Base-by-base conservation (phyloP, 2,888 invertebrate genomes). In the Alcis repandata region DNA sequence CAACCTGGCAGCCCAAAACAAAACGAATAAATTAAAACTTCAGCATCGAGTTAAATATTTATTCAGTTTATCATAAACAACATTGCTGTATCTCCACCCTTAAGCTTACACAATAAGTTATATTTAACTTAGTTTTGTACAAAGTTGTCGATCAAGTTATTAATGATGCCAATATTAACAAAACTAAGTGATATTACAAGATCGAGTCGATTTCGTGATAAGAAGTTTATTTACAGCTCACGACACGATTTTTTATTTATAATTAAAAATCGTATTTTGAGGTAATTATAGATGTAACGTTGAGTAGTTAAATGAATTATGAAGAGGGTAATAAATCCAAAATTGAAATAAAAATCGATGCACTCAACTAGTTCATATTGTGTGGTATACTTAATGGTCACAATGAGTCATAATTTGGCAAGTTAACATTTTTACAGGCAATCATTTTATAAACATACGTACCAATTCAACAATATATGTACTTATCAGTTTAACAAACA, bases 21-120 rank as follows among this genome's bases (percentile, higher is more conserved):
- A 49, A 36, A 51, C 36, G 63, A 63, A 63, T 63, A 63, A 57
- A 63, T 63, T 63, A 52, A 62, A 63, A 62, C 62, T 62, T 56
- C 56, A 46, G 17, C 13, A 32, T 49, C 36, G 17, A 56, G 56
- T 45, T 56, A 57, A 22, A 52, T 38, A 52, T 63, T 63, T 57
- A 63, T 51, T 51, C 43, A 20, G 51, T 57, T 52, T 57, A 63
- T 57, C 9, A 62, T 62, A 62, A 62, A 57, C 57, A 63, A 63
- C 57, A 57, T 51, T 36, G 36, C 52, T 57, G 45, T 58, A 58
- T 49, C 22, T 43, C 20, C 56, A 40, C 27, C 40, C 40, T 40
- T 49, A 49, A 49, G 48, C 48, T 17, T 59, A 59, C 36, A 49
- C 40, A 38, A 40, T 45, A 63, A 63, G 45, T 57, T 51, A 51